Conservation (phyloP, 2,113 vertebrate genomes). For the Genyomyrus donnyi region DNA sequence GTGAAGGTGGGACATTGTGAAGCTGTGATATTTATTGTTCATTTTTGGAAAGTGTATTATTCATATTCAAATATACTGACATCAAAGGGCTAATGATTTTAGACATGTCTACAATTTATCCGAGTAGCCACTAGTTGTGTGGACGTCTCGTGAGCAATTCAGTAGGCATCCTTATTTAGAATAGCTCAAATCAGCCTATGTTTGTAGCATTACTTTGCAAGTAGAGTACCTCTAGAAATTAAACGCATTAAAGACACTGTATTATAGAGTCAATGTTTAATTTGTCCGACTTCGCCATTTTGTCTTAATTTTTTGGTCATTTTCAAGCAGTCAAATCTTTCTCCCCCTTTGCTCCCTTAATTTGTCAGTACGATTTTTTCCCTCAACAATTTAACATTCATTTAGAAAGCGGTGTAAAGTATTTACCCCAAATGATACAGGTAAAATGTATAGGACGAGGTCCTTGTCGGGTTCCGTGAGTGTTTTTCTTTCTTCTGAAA, state of each 20-base stretch:
- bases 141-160: neutral
- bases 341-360: conserved; percentile 36
- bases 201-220: neutral
- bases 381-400: neutral
- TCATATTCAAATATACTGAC: neutral
- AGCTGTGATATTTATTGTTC: neutral
- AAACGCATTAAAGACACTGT: conserved; percentile 62
- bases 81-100: neutral
- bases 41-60: neutral
- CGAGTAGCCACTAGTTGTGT: neutral
- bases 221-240: neutral
- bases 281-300: conserved; percentile 79
- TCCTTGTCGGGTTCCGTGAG: no score
- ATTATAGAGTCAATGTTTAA: conserved; percentile 95
- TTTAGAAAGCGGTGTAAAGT: neutral
- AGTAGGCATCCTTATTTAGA: neutral
- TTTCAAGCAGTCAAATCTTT: conserved; percentile 46
- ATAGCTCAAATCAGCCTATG: neutral
- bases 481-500: neutral
- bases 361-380: conserved; percentile 2
- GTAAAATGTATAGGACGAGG: neutral
- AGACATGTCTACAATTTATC: neutral
- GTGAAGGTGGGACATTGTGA: neutral
- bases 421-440: neutral
- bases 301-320: conserved; percentile 52